Evolutionary conservation across 2,888 invertebrate species (phyloP), one percentile per base, ranked within the genome.

Genomic region (Coleophora deauratella): DNA sequence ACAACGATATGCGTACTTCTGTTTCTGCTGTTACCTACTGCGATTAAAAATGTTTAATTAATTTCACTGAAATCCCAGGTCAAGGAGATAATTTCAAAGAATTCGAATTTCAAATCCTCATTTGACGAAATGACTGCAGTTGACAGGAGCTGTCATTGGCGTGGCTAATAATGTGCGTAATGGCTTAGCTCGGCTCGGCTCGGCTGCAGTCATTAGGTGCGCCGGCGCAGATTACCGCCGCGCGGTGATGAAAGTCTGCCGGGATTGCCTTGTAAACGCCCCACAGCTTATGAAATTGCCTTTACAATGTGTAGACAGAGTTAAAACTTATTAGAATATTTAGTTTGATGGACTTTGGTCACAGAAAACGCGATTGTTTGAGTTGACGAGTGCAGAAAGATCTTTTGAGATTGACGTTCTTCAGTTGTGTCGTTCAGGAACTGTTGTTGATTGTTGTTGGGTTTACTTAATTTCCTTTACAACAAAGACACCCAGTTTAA

Each of bases 181-280:
- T 77, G 73, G 64, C 57, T 50, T 57, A 50, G 15, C 39, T 39
- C 39, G 21, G 32, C 34, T 13, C 21, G 21, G 6, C 21, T 21
- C 21, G 21, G 21, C 6, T 12, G 34, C 7, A 2, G 34, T 12
- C 13, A 21, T 21, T 21, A 9, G 34, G 12, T 34, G 35, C 35
- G 27, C 21, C 3, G 27, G 21, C 35, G 35, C n/a, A 35, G 27
- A 78, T 78, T 75, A 67, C 72, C 66, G 65, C n/a, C 62, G 61
- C 55, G 57, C 58, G 66, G 67, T 77, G 77, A 77, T 76, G 79
- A 76, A 76, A 77, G 68, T 65, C 66, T 59, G 59, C 58, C 54
- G 69, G 73, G 74, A 81, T 82, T 82, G 72, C 78, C 75, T 75
- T 67, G 77, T 76, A 76, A 77, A 80, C 79, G 74, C 72, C 66